Evolutionary conservation across 2,888 invertebrate genomes (phyloP).

Genomic region (Hemaris fuciformis): DNA sequence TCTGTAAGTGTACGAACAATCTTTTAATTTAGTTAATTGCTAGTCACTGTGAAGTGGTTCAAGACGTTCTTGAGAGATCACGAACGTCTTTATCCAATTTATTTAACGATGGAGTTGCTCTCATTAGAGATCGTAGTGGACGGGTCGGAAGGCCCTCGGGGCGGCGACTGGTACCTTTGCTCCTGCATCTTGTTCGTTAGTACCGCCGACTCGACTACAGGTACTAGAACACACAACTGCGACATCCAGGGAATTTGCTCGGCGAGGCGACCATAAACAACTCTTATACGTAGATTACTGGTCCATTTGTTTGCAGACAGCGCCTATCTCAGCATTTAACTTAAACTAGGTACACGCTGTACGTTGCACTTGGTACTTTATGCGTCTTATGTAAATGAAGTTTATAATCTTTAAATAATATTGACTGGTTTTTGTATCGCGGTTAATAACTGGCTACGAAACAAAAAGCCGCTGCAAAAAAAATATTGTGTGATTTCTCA

Average conservation of each 20-base stretch:
- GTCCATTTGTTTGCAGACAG: background rate
- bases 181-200: conserved; percentile 60
- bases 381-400: background rate
- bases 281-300: background rate
- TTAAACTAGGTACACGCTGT: background rate
- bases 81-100: conserved; percentile 81
- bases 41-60: conserved; percentile 75
- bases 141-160: conserved; percentile 38
- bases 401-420: too few species aligned
- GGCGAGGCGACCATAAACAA: conserved; percentile 4
- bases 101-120: conserved; percentile 78
- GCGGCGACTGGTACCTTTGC: conserved; percentile 52
- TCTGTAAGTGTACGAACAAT: conserved; percentile 73
- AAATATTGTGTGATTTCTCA: too few species aligned
- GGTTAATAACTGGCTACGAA: too few species aligned
- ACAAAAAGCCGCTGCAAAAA: too few species aligned
- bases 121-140: conserved; percentile 75
- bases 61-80: conserved; percentile 79
- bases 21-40: conserved; percentile 81
- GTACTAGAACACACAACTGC: conserved; percentile 4
- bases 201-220: conserved; percentile 22
- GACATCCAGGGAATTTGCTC: conserved; percentile 8
- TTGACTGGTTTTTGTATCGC: too few species aligned
- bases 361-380: background rate
- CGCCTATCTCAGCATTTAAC: background rate